These are phyloP conservation scores for Nerophis ophidion DNA, from an alignment of 2,113 vertebrate species.

Conservation along the genomic window DNA sequence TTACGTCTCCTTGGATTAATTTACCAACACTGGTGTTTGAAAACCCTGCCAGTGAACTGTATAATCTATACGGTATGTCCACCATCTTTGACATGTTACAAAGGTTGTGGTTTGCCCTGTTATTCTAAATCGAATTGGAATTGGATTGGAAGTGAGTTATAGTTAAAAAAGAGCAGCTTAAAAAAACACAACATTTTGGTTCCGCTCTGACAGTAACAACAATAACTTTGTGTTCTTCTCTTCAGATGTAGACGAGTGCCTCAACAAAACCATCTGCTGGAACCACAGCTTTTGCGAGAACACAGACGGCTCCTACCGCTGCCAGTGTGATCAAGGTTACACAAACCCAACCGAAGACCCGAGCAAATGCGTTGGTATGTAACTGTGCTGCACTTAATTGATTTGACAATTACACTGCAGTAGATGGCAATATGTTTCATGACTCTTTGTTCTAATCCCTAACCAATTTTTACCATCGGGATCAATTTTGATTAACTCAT, in stretches of 20 bases:
- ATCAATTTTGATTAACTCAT: no score
- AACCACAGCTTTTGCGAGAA: conserved; percentile 73
- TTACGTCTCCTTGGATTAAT: conserved; percentile 16
- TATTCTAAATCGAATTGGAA: conserved; percentile 16
- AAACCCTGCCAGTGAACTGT: conserved; percentile 28
- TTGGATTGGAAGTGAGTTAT: conserved; percentile 31
- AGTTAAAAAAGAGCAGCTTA: conserved; percentile 24
- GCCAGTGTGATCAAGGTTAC: conserved; percentile 71
- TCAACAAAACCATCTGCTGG: conserved; percentile 70
- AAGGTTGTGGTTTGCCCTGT: conserved; percentile 42
- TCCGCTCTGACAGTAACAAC: conserved; percentile 20
- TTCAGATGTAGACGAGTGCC: conserved; percentile 72
- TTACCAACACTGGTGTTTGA: conserved; percentile 30
- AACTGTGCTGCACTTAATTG: background rate
- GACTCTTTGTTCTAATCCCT: background rate
- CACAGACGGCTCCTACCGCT: conserved; percentile 68
- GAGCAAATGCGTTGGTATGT: conserved; percentile 68
- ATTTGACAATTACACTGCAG: background rate
- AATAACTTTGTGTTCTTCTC: conserved; percentile 26
- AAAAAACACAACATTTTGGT: no score
- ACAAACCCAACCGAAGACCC: conserved; percentile 50
- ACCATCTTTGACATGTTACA: conserved; percentile 37
- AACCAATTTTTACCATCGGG: no score
- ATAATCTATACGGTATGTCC: conserved; percentile 10
- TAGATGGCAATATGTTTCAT: background rate